Evolutionary conservation across 2,888 invertebrate genomes (phyloP).

Genomic region (Pollenia amentaria): DNA sequence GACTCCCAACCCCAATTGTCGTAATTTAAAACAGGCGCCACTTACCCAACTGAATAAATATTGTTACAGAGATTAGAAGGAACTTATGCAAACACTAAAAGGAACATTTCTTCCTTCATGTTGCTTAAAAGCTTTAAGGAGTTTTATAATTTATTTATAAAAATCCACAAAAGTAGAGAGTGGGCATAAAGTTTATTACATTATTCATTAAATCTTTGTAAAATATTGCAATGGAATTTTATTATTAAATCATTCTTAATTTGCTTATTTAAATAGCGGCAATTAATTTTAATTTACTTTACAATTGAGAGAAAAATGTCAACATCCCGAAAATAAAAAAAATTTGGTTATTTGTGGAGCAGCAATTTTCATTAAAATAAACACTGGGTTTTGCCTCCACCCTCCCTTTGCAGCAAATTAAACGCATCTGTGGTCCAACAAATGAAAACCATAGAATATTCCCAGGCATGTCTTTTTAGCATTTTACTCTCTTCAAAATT

Average conservation of each 20-base stretch:
- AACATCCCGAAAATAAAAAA: slow-evolving; percentile 16
- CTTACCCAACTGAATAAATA: slow-evolving; percentile 49
- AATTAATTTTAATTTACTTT: slow-evolving; percentile 65
- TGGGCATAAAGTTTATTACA: not conserved
- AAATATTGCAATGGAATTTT: slow-evolving; percentile 30
- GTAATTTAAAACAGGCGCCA: slow-evolving; percentile 64
- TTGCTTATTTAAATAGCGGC: slow-evolving; percentile 23
- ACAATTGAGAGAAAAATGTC: slow-evolving; percentile 56
- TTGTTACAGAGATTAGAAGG: slow-evolving; percentile 39
- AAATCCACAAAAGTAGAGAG: not conserved
- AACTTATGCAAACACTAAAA: not conserved
- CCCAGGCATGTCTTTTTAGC: not conserved
- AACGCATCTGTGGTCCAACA: slow-evolving; percentile 63
- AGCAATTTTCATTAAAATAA: slow-evolving; percentile 29
- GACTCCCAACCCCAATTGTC: not conserved
- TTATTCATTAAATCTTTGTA: not conserved
- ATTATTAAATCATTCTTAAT: slow-evolving; percentile 63
- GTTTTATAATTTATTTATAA: slow-evolving; percentile 21
- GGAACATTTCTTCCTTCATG: slow-evolving; percentile 41
- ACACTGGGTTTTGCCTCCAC: slow-evolving; percentile 11
- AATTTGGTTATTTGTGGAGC: not conserved
- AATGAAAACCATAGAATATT: slow-evolving; percentile 36
- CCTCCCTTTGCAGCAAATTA: slow-evolving; percentile 48
- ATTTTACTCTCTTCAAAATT: too few species aligned
- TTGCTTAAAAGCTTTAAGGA: slow-evolving; percentile 39